Evolutionary conservation across 2,888 invertebrate genomes (phyloP), one percentile per base, ranked within the genome.

Genomic region (Xestia sexstrigata): DNA sequence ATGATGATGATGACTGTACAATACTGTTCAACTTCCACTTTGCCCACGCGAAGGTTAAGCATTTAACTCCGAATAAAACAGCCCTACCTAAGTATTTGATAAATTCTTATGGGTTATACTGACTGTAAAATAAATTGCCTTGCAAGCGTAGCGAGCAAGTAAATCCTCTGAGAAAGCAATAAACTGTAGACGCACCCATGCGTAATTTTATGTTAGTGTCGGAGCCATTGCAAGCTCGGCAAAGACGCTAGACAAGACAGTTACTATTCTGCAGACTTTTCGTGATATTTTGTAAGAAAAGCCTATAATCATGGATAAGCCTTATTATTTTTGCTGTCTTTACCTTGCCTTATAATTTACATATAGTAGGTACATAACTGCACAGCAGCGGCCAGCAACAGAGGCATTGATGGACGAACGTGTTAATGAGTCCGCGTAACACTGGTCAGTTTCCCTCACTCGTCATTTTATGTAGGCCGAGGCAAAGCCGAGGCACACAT

Each of bases 171-270:
- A 30, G 69, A 55, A 69, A 74, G 74, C 47, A 70, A 82, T 84
- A 81, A 83, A 80, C 47, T 17, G 65, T 70, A 60, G 52, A 58
- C 65, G 83, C 70, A 78, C 30, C 79, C 79, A 70, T 66, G 79
- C 69, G 70, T 26, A 60, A 68, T n/a, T 83, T 79, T 79, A 80
- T 83, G 70, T 83, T n/a, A 66, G 30, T 15, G 55, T 13, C 26
- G 39, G 68, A 77, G 77, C 42, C 30, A 60, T 52, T 70, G 52
- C 70, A 67, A 66, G 52, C 35, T 60, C 70, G 70, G 52, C 80
- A 30, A 70, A 67, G 63, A 30, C n/a, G 30, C 15, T 26, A 58
- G 26, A 49, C 52, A 49, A 20, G 47, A 55, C 9, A 35, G 11
- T 35, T 63, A 49, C 35, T 4, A 30, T 35, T 63, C 20, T 42